Evolutionary conservation across 1,140 invertebrate species (phyloP).

Genomic region (Yoshiicerus persimilis): DNA sequence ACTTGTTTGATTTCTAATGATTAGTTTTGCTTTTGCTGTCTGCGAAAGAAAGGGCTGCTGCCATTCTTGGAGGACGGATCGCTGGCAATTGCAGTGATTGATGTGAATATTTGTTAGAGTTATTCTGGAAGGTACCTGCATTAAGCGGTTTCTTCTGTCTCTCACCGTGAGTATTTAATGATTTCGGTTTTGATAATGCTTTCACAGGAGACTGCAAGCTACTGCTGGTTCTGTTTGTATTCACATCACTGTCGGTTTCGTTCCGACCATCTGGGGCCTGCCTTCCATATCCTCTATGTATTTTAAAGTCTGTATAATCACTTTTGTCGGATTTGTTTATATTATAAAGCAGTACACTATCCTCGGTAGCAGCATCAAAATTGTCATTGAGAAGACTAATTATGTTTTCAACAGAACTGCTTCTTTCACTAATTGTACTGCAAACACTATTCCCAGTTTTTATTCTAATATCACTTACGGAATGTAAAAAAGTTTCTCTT

Average conservation of each 20-base stretch:
- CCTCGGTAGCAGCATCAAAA: not conserved
- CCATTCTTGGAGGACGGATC: not conserved
- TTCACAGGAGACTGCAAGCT: not conserved
- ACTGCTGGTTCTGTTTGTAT: not conserved
- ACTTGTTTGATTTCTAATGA: not conserved
- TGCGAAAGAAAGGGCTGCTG: not conserved
- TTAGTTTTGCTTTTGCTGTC: not conserved
- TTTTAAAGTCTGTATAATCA: not conserved
- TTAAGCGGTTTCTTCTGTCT: not conserved
- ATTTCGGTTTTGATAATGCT: too few species aligned
- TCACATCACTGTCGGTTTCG: not conserved
- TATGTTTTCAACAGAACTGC: not conserved
- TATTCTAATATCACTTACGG: too few species aligned
- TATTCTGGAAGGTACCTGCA: not conserved
- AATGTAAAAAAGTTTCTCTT: too few species aligned
- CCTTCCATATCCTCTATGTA: not conserved
- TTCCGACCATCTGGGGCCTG: not conserved
- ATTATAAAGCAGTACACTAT: not conserved
- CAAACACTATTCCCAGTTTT: too few species aligned
- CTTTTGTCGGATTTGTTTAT: not conserved
- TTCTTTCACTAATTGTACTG: too few species aligned
- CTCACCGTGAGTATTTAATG: too few species aligned
- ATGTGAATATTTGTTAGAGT: not conserved
- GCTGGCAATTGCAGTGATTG: not conserved
- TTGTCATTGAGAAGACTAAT: not conserved